Evolutionary conservation across 1,140 invertebrate species (phyloP), one percentile per base, ranked within the genome.

Genomic region (Popillia japonica): DNA sequence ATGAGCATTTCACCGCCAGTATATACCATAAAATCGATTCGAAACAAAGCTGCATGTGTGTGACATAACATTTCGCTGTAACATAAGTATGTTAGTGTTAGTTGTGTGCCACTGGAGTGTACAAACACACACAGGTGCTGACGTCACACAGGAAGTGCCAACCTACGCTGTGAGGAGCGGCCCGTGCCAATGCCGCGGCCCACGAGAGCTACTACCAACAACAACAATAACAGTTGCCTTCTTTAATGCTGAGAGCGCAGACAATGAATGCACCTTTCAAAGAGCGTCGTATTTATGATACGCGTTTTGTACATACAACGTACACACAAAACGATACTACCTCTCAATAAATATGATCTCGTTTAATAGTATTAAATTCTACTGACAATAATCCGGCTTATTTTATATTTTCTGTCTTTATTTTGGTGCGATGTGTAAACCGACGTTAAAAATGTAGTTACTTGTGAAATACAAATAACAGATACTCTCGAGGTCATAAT

Each of bases 61-160:
- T 40, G 61, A 27, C 61, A 64, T 20, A 64, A 64, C 22, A 64
- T 64, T 64, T 17, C 61, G 61, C 17, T 27, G 61, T 64, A 23
- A 64, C 23, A 27, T 75, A 75, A 48, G n/a, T 75, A 22, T 75
- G 74, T 75, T 74, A 74, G 74, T 75, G 74, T 75, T 41, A 73
- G 68, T 68, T 79, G 75, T 79, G 78, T 79, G 78, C 78, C 78
- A 79, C 78, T 79, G 78, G 59, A 55, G 78, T 76, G 74, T 40
- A 73, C 61, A 64, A 64, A 64, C 61, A 42, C 40, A 73, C 74
- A 79, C 80, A 82, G 78, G 78, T 81, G 76, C 74, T 82, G 81
- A 82, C 81, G 81, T 82, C 77, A 79, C 77, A 82, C 81, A 82
- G 81, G 81, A 82, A 82, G 81, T 82, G 80, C 75, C 81, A 78